Evolutionary conservation across 2,888 invertebrate species (phyloP), one percentile per base, ranked within the genome.

Genomic region (Baronia brevicornis): DNA sequence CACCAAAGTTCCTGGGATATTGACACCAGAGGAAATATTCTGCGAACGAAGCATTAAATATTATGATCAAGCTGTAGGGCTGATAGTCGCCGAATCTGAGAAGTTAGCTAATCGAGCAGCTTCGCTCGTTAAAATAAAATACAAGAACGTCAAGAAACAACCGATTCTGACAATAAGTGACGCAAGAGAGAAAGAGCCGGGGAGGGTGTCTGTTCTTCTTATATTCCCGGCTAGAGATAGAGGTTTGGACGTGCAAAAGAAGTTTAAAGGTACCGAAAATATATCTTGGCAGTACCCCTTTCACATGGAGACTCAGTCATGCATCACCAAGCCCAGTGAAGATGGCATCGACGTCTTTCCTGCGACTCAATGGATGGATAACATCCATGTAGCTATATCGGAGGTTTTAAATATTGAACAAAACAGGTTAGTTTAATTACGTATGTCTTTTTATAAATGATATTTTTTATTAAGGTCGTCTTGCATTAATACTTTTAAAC

Each of bases 201-300:
- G 25, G 1, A 60, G 63, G 43, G 32, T 36, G 1, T 53, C 38
- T 0, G 10, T 54, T 11, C 50, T 36, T 7, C 13, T 17, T 9
- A 20, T 46, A 13, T 15, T 42, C 8, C 23, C 43, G 38, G 61
- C 66, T 8, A 60, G 53, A 2, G 63, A 61, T 26, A 60, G 17
- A 38, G 75, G 75, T 1, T 54, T 42, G 4, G 65, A 87, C 37
- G 48, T 78, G 1, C 61, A 52, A n/a, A 75, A 85, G 37, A 41
- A 56, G 7, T 74, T 85, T 6, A 59, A 46, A 42, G 91, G 91
- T 0, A 69, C 54, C 1, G 75, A 84, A 28, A 63, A 80, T 20
- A 62, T 85, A 37, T 87, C 86, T 13, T 57, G 78, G 5, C 93
- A 93, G 51, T 91, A 90, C 51, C 92, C 92, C 58, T 91, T 87